A percentile compares a stretch with the other conserved stretches of the same genome.
Conservation (phyloP, 2,888 invertebrate species). For the Dicycla oo region DNA sequence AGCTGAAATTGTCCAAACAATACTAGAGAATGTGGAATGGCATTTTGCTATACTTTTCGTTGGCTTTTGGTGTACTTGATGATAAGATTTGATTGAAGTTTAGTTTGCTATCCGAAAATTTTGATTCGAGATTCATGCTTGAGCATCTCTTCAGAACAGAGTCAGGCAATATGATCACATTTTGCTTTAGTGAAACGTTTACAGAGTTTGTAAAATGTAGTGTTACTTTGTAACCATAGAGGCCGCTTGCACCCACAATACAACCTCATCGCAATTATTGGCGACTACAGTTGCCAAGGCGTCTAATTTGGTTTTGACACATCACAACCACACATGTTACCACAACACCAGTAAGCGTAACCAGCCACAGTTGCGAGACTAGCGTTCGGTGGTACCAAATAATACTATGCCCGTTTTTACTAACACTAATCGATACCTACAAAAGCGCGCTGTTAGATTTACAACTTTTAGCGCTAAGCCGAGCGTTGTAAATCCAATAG, state of each 20-base stretch:
- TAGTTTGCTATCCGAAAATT: neutral
- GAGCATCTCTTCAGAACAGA: neutral
- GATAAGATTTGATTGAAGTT: neutral
- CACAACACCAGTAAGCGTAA: constrained; percentile 18
- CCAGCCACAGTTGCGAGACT: neutral
- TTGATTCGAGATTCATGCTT: neutral
- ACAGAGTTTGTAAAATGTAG: neutral
- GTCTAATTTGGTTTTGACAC: constrained; percentile 37
- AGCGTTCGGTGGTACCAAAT: neutral
- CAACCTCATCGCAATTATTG: constrained; percentile 20
- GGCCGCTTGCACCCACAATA: constrained; percentile 1
- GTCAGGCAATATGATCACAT: neutral
- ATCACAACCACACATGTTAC: constrained; percentile 21
- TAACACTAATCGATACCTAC: too few relatives aligned
- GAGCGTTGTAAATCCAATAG: too few relatives aligned
- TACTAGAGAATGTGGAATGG: neutral
- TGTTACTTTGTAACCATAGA: neutral
- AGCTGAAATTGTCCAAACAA: constrained; percentile 8
- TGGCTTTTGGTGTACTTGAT: neutral
- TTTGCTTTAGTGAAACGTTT: neutral
- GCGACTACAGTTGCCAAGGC: neutral
- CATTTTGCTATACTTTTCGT: neutral
- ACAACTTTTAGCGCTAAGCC: too few relatives aligned
- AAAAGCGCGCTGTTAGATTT: too few relatives aligned
- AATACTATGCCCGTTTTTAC: neutral